Conservation (phyloP, 2,113 vertebrate genomes). For the Cavia aperea region DNA sequence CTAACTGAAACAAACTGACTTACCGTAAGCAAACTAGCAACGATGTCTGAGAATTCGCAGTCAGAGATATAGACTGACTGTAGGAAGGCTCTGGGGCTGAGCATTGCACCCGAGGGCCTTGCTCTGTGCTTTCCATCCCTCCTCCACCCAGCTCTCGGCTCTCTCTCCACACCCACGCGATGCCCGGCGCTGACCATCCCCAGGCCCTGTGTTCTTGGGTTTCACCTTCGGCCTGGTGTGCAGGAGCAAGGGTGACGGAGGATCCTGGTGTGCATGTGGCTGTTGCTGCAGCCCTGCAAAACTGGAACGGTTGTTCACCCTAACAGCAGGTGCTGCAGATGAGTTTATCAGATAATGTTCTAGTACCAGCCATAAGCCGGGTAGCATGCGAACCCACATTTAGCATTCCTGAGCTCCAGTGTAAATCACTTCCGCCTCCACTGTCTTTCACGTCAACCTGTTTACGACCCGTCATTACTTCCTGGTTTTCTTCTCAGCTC, state of each 20-base stretch:
- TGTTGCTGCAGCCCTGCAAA: background rate
- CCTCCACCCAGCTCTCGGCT: background rate
- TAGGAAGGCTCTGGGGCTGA: background rate
- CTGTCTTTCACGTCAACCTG: constrained; percentile 4
- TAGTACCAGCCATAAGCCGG: accelerated
- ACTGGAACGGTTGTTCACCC: background rate
- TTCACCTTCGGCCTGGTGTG: background rate
- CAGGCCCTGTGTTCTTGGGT: background rate
- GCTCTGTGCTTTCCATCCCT: background rate
- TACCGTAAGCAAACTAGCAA: background rate
- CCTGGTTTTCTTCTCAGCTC: background rate
- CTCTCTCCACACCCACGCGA: background rate
- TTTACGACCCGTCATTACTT: constrained; percentile 7
- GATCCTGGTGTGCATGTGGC: background rate
- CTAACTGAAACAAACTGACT: background rate
- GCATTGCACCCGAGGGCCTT: background rate
- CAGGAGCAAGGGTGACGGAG: background rate
- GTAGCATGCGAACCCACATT: background rate
- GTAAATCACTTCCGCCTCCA: background rate
- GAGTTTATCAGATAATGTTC: background rate
- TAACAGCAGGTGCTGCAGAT: background rate
- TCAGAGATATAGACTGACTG: background rate
- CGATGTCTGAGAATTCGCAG: background rate
- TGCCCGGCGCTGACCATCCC: background rate
- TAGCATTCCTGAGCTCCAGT: background rate